These are phyloP conservation scores for Campylomormyrus tamandua DNA, from an alignment of 2,113 vertebrate species.

Conservation along the genomic window DNA sequence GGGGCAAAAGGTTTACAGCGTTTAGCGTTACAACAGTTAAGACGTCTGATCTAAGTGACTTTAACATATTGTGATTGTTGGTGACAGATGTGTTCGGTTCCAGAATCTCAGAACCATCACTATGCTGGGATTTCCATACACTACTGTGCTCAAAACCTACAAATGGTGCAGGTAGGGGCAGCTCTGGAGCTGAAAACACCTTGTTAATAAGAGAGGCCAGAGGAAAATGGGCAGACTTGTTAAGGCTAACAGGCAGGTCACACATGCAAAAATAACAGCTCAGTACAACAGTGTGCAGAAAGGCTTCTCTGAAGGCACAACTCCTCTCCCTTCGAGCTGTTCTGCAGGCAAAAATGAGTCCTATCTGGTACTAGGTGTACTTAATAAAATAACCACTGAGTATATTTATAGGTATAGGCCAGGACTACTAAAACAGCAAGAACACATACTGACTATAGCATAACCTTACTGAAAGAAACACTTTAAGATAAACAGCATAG, in stretches of 20 bases:
- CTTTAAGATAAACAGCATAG: neutral
- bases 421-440: neutral
- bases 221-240: neutral
- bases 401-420: neutral
- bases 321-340: neutral
- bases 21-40: neutral
- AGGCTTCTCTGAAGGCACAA: neutral
- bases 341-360: neutral
- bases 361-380: neutral
- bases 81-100: neutral
- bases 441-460: neutral
- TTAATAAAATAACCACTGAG: neutral
- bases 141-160: neutral
- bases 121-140: neutral
- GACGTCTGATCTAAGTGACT: neutral
- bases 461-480: neutral
- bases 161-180: neutral
- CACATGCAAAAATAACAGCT: neutral
- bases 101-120: neutral
- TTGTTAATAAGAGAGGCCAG: neutral
- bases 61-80: neutral
- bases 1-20: neutral
- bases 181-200: neutral
- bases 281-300: neutral
- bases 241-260: neutral